Evolutionary conservation across 2,888 invertebrate genomes (phyloP), one percentile per base, ranked within the genome.

Genomic region (Odontocolon sp.): DNA sequence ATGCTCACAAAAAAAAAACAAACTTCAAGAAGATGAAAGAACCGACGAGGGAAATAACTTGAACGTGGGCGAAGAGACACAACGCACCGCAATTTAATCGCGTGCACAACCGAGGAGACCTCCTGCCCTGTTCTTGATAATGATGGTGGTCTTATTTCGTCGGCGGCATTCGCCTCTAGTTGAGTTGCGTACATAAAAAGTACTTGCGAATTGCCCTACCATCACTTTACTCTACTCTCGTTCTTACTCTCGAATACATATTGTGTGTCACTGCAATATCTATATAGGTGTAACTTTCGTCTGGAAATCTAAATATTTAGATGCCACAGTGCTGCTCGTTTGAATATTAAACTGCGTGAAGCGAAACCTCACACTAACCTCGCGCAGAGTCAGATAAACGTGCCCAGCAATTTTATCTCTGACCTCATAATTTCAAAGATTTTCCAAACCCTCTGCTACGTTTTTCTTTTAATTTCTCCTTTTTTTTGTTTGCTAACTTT

Each of bases 241-340:
- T 36, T 54, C n/a, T 18, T 16, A 3, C 36, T 9, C 14, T 28
- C 6, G 2, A 31, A 2, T 28, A 52, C 26, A 6, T 54, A 54
- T 21, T 45, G 3, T 21, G 9, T 9, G 9, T 33, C 33, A 4
- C 45, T n/a, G 21, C 52, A 26, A 16, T 14, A 26, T 42, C 26
- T 59, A 16, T 59, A 40, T 59, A 59, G 38, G 57, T 8, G 40
- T 40, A 40, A 59, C 40, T 16, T 40, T 23, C 57, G 26, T 40
- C 38, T 42, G 40, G 31, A 14, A 72, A 77, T 80, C 68, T 80
- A 81, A 84, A 84, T 84, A 83, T 84, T 82, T 83, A 80, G 54
- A 54, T 68, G 54, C 36, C 38, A 52, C 56, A 59, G 67, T 54
- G 36, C 45, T 57, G 38, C 40, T 21, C 77, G 77, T 75, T 82